Conservation (phyloP, 2,113 vertebrate species). For the Callocephalon fimbriatum region DNA sequence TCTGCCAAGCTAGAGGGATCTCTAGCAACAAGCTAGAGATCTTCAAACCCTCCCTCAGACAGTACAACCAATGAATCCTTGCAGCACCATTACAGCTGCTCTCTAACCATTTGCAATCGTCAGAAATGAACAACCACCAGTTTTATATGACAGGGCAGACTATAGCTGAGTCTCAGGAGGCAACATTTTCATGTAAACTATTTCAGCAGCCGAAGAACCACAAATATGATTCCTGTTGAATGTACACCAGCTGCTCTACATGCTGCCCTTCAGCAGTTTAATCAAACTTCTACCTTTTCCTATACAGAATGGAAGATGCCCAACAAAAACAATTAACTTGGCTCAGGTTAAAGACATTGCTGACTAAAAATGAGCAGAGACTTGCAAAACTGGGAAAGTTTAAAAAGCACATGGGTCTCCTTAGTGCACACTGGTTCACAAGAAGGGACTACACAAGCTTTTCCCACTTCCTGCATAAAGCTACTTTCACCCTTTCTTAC, state of each 20-base stretch:
- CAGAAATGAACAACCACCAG: background rate
- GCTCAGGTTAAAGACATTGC: background rate
- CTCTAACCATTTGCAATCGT: background rate
- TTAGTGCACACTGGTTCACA: background rate
- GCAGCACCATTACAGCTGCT: background rate
- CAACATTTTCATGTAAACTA: background rate
- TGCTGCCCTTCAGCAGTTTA: background rate
- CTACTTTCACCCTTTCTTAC: background rate
- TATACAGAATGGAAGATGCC: background rate
- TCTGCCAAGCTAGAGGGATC: background rate
- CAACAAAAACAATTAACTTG: background rate
- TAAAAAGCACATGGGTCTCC: background rate
- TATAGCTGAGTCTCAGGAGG: background rate
- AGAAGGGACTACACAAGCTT: background rate
- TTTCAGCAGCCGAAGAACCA: background rate
- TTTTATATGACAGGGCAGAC: background rate
- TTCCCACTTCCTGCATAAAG: background rate
- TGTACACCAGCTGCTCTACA: background rate
- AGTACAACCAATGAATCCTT: background rate
- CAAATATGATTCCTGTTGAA: background rate
- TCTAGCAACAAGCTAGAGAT: background rate
- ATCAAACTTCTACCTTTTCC: background rate
- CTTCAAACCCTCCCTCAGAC: background rate
- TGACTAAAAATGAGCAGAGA: background rate
- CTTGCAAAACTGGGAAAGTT: background rate